Percentiles rank a stretch among this genome's conserved stretches.
Evolutionary conservation across 2,888 invertebrate genomes (phyloP).

Genomic region (Mythimna vitellina): DNA sequence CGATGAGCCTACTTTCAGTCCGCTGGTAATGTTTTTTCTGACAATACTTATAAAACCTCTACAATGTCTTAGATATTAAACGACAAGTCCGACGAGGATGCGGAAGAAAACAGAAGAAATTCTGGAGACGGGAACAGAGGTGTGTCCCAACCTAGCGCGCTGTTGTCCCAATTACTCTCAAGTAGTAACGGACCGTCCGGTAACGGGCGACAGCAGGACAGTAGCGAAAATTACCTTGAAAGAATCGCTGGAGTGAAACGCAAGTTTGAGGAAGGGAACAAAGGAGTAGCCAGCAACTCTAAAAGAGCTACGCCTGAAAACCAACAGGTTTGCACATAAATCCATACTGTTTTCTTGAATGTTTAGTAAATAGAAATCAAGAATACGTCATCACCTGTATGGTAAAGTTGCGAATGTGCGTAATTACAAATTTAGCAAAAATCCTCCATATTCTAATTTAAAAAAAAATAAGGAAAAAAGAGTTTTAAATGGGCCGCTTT

Average conservation of each 20-base stretch:
- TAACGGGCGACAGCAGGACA: conserved; percentile 80
- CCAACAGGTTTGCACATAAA: conserved; percentile 80
- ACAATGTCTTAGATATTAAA: conserved; percentile 92
- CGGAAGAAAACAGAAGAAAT: conserved; percentile 91
- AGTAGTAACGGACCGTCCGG: conserved; percentile 83
- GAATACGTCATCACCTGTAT: no score
- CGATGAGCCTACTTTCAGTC: not conserved
- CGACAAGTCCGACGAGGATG: conserved; percentile 95
- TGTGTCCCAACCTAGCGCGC: conserved; percentile 87
- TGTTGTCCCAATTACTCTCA: conserved; percentile 88
- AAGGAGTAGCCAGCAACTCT: conserved; percentile 92
- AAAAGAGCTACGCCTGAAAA: conserved; percentile 88
- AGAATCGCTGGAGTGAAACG: conserved; percentile 83
- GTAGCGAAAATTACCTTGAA: conserved; percentile 80
- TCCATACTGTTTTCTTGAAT: not conserved
- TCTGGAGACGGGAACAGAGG: conserved; percentile 73
- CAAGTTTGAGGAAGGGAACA: conserved; percentile 87
- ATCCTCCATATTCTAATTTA: no score
- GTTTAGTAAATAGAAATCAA: not conserved
- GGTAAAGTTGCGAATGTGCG: no score
- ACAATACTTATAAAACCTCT: not conserved
- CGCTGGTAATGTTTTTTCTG: not conserved
- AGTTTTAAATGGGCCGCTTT: no score
- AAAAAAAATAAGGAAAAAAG: no score
- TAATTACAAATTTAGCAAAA: no score